phyloP scores from a whole-genome alignment of 2,888 invertebrate genomes.

The Crossocerus cetratus region DNA sequence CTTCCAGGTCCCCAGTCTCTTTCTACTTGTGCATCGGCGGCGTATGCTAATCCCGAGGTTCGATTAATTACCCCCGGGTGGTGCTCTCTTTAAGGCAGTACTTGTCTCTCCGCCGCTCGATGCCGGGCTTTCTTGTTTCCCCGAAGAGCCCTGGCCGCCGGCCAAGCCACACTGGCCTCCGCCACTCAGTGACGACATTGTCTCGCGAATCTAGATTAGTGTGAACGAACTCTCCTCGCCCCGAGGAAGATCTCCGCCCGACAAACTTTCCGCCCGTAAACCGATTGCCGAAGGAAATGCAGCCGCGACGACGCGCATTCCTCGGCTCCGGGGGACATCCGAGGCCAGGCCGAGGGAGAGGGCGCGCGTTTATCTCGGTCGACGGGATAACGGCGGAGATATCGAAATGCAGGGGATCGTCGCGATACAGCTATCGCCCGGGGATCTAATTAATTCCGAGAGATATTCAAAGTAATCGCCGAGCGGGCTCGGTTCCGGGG shows the following conservation, averaged over 20 bases:
- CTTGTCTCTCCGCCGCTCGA: constrained; percentile 14
- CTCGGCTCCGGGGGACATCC: too few relatives aligned
- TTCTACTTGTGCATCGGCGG: constrained; percentile 5
- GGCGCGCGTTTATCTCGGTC: neutral
- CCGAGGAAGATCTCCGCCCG: constrained; percentile 17
- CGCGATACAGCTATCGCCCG: neutral
- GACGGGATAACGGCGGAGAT: neutral
- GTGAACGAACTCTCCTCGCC: constrained; percentile 62
- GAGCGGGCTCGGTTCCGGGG: neutral
- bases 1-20: constrained; percentile 4
- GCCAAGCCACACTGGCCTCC: constrained; percentile 50
- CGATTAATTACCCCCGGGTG: constrained; percentile 44
- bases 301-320: neutral
- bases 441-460: neutral
- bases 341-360: too few relatives aligned
- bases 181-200: constrained; percentile 56
- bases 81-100: constrained; percentile 26
- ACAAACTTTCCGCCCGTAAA: constrained; percentile 7
- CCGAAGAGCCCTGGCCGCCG: constrained; percentile 51
- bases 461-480: neutral
- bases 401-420: neutral
- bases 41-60: constrained; percentile 25
- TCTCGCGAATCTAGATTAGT: constrained; percentile 64
- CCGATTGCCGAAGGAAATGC: neutral
- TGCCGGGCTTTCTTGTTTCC: constrained; percentile 33